Base-by-base conservation (phyloP, 2,888 invertebrate species). In the Beris chalybata region DNA sequence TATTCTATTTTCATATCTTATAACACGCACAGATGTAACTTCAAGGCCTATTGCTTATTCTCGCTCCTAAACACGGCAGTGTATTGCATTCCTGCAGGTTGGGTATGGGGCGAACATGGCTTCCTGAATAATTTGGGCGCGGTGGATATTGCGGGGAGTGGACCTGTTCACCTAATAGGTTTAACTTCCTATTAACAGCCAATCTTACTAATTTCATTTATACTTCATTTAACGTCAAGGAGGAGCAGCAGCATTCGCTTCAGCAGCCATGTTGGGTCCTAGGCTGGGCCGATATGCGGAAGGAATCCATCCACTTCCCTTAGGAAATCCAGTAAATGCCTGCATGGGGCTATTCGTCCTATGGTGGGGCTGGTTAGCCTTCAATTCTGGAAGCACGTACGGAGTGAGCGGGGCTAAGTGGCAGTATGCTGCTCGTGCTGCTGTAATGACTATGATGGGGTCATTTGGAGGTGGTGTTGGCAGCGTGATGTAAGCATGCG, bases 351-450 rank as follows among this genome's bases (percentile, higher is more conserved):
- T 95, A 11, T 95, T 95, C 76, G 94, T 95, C 47, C 82, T 95
- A 0, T 95, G 95, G 95, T 96, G 96, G 96, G 96, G 96, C 0
- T 96, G 96, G 96, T 82, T 97, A 64, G 95, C 95, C 0, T 96
- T 96, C 77, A 95, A 95, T 80, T 95, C 95, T 59, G 96, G 96
- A 12, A 93, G 93, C 72, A 91, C 91, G 57, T 91, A 91, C 74
- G 91, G 91, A 65, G 87, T 81, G 2, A 80, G 90, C 70, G 93
- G 92, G 0, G 86, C 89, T 5, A 92, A 92, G 78, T 96, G 95
- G 95, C 91, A 93, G 77, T 93, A 93, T 76, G 93, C 95, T 0
- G 93, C 93, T 0, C 84, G 92, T 54, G 93, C 94, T 0, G 93
- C 94, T 0, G 93, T 94, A 0, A 90, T 91, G 84, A 95, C 95